Base-by-base conservation (phyloP, 2,113 vertebrate species). In the Crocuta crocuta region DNA sequence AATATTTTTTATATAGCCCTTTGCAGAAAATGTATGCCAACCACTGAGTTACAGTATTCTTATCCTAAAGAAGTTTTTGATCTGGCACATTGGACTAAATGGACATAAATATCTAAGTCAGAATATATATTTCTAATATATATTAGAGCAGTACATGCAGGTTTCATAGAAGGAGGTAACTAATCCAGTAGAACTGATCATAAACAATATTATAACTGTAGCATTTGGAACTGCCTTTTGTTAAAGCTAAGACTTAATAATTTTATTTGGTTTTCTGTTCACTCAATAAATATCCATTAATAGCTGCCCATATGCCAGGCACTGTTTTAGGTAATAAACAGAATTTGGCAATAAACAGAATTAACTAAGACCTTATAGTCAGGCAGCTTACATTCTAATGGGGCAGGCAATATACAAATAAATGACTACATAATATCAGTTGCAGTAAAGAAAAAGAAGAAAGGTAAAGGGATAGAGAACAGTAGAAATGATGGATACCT, bases 191-290 rank as follows among this genome's bases (percentile, higher is more conserved):
- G 11, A 45, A 19, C 8, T 83, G 16, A 79, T 50, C 61, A 63
- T 26, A 88, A 79, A 73, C 7, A 66, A 70, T 63, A 82, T 66
- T 87, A 83, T 4, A 86, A 43, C 4, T 84, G 66, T 45, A 19
- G 23, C 24, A 89, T 85, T 89, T 76, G 11, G 33, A 94, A 86
- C 43, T 85, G 68, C 5, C 31, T 94, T 89, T 97, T 90, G 65
- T 82, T 55, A 92, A 96, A 80, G 24, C 17, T 80, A 74, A 87
- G 43, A 7, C 70, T 50, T 86, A 92, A 76, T 86, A 65, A 70
- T 53, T 95, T 87, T 35, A 91, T 73, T 88, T 79, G 35, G 39
- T 35, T 65, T 92, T 68, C 24, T 53, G 55, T 80, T 74, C 58
- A 81, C 73, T 95, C 13, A 73, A n/a, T 94, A 94, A 92, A 74